Evolutionary conservation across 2,797 vertebrate genomes (phyloP), one percentile per base, ranked within the genome.

Genomic region (Acanthornis magna): DNA sequence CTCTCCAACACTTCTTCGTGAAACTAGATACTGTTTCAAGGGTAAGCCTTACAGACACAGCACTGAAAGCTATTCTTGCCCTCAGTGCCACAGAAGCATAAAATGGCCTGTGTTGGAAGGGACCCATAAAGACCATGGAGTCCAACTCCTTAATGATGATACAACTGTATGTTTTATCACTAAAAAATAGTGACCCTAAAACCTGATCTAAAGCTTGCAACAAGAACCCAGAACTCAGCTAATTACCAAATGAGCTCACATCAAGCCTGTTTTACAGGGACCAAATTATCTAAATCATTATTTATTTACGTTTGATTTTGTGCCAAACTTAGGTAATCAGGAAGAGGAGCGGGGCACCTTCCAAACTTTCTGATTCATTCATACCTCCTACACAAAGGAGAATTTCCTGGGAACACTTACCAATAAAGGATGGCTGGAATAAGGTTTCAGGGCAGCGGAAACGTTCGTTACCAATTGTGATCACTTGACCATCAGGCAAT

Each of bases 401-500:
- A 83, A 95, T 57, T 79, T 76, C 68, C 81, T 51, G 55, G 21
- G 34, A 75, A 60, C 36, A 97, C 98, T 97, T 97, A 99, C 99
- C 99, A 75, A 99, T 99, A 98, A 99, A 99, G 93, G 99, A 99
- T 85, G 99, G 99, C 97, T 99, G 99, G 98, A 99, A 99, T 95
- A 99, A 99, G 32, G 99, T 99, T 98, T 99, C 99, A 15, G 99
- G 99, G 96, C 99, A 99, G 98, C 99, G 99, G 98, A 99, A 99
- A 97, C 99, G 99, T 97, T 99, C 99, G 0, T 99, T 99, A 96
- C 99, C 99, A 43, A 99, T 99, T 94, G 99, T 99, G 98, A 99
- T 99, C 97, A 99, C 99, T 97, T 99, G 99, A 87, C 99, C 99
- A 85, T 99, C 99, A 85, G 99, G 99, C 95, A 99, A 98, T 97